A percentile compares a stretch with the other conserved stretches of the same genome.
phyloP scores from a whole-genome alignment of 2,888 invertebrate genomes.

The Volucella zonaria region DNA sequence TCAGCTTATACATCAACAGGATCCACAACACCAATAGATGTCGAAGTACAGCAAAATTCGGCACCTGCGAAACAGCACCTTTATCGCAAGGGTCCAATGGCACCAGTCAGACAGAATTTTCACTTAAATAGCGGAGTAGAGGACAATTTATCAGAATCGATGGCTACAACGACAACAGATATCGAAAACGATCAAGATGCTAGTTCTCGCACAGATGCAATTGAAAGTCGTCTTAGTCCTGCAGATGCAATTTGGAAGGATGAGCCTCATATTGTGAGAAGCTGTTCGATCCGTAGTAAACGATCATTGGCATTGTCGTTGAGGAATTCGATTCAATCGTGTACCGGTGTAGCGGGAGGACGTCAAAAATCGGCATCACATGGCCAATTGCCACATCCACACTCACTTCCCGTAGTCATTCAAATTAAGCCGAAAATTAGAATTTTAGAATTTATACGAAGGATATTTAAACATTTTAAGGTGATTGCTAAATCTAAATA shows the following conservation, averaged over 20 bases:
- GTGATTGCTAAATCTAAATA: constrained; percentile 69
- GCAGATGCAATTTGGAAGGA: constrained; percentile 24
- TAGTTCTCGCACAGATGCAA: constrained; percentile 38
- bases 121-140: constrained; percentile 54
- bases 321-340: constrained; percentile 54
- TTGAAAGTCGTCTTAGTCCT: constrained; percentile 45
- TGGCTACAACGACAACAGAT: constrained; percentile 80
- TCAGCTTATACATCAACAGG: constrained; percentile 61
- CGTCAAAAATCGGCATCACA: constrained; percentile 67
- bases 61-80: constrained; percentile 7
- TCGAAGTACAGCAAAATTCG: constrained; percentile 77
- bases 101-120: constrained; percentile 35
- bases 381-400: constrained; percentile 66
- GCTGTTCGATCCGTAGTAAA: constrained; percentile 64
- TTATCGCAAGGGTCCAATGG: constrained; percentile 36
- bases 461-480: constrained; percentile 78
- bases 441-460: constrained; percentile 77
- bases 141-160: constrained; percentile 78
- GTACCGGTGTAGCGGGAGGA: constrained; percentile 20
- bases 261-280: constrained; percentile 45
- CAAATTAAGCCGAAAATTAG: constrained; percentile 78
- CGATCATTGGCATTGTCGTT: constrained; percentile 53
- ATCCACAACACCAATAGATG: constrained; percentile 81
- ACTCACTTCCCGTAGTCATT: constrained; percentile 73
- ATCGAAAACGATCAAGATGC: constrained; percentile 80